Conservation (phyloP, 2,113 vertebrate genomes). For the Chaetorhynchus papuensis region DNA sequence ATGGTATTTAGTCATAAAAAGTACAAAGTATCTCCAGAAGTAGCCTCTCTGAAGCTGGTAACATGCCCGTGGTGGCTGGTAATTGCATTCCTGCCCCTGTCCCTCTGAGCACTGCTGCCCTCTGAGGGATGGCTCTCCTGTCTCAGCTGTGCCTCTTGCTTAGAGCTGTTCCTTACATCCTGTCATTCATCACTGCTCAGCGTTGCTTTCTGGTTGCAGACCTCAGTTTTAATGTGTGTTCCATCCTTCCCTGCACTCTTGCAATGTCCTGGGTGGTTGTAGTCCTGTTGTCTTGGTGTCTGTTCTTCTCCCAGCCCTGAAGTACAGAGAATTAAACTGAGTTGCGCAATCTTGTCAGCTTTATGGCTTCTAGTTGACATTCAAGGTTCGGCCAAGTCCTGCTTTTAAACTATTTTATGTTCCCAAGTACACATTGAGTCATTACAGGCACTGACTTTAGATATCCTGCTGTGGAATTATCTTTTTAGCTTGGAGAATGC, state of each 20-base stretch:
- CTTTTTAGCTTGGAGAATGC: not conserved
- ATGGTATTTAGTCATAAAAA: not conserved
- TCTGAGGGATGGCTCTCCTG: not conserved
- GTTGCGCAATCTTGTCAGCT: not conserved
- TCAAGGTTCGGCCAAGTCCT: not conserved
- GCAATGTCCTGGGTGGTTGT: not conserved
- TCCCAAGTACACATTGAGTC: not conserved
- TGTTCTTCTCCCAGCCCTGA: not conserved
- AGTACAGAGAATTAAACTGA: not conserved
- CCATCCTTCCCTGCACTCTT: not conserved
- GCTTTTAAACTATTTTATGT: not conserved
- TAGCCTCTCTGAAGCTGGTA: not conserved
- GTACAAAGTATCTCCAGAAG: not conserved
- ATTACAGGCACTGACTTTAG: not conserved
- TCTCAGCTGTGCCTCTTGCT: not conserved
- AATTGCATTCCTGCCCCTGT: not conserved
- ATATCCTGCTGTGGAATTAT: not conserved
- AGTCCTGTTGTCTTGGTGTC: not conserved
- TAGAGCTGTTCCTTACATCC: not conserved
- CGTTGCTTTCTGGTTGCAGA: not conserved
- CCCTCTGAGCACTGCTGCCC: not conserved
- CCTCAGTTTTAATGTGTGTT: not conserved
- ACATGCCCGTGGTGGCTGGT: fast-evolving
- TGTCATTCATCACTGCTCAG: not conserved
- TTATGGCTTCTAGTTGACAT: not conserved